These are phyloP conservation scores for Diaprepes abbreviatus DNA, from an alignment of 2,888 invertebrate species.

Conservation along the genomic window DNA sequence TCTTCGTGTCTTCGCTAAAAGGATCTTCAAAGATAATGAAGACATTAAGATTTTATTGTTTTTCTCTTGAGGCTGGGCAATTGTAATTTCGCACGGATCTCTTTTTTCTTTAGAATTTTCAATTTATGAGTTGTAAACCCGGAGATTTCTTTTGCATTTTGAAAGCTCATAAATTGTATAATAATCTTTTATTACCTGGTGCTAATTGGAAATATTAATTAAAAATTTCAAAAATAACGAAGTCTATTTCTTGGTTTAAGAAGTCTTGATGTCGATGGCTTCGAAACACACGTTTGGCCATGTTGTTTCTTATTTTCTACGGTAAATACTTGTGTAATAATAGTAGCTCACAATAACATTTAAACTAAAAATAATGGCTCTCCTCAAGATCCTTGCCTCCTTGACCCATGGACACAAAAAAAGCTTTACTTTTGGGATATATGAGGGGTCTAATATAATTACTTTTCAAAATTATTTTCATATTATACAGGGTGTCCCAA, in stretches of 20 bases:
- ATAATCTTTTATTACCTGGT: slow-evolving; percentile 42
- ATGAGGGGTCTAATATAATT: no score
- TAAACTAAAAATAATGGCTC: no score
- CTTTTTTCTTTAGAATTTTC: slow-evolving; percentile 41
- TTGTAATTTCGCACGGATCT: slow-evolving; percentile 36
- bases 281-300: no score
- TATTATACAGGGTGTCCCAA: no score
- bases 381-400: no score
- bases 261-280: background rate
- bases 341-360: no score
- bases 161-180: slow-evolving; percentile 42
- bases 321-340: no score
- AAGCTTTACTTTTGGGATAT: no score
- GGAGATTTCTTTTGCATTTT: slow-evolving; percentile 39
- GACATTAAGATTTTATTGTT: slow-evolving; percentile 45
- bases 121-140: slow-evolving; percentile 44
- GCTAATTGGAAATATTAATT: slow-evolving; percentile 47
- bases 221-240: slow-evolving; percentile 20
- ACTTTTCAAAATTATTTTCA: no score
- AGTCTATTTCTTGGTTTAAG: background rate
- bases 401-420: no score
- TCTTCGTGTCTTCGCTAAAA: slow-evolving; percentile 25
- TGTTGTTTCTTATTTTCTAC: no score
- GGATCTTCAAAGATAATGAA: slow-evolving; percentile 42
- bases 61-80: slow-evolving; percentile 26